These are phyloP conservation scores for Nesoenas mayeri DNA, from an alignment of 2,113 vertebrate species.

Conservation along the genomic window DNA sequence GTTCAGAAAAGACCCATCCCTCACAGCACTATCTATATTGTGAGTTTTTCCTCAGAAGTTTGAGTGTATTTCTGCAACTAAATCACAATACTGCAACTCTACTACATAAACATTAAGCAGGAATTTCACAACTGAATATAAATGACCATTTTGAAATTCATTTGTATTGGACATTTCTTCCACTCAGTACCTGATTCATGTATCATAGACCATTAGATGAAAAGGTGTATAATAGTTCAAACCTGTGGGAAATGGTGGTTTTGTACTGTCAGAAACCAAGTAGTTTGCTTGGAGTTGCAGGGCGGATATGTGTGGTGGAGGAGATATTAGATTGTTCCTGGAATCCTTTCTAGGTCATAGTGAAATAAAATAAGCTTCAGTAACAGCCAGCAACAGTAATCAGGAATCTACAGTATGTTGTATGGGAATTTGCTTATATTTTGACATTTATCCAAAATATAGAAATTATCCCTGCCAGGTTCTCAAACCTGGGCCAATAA, in stretches of 20 bases:
- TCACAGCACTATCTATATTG: background rate
- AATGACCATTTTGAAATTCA: background rate
- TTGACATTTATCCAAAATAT: conserved; percentile 44
- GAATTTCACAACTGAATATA: background rate
- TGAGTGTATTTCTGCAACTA: background rate
- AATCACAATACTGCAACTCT: background rate
- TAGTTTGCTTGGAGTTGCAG: background rate
- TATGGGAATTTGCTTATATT: conserved; percentile 46
- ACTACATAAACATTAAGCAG: background rate
- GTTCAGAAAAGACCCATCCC: background rate
- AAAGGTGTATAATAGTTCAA: background rate
- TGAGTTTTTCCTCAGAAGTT: background rate
- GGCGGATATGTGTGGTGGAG: background rate
- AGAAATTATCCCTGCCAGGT: conserved; percentile 30
- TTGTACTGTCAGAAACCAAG: background rate
- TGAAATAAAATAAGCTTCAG: conserved; percentile 34
- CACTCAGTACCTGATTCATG: background rate
- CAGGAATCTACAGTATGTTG: conserved; percentile 35
- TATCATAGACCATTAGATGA: background rate
- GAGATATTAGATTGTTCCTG: conserved; percentile 10
- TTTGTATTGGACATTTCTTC: background rate
- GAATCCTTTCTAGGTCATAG: conserved; percentile 19
- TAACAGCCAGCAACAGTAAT: conserved; percentile 34
- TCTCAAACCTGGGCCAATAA: conserved; percentile 15
- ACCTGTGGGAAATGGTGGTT: background rate